Conservation (phyloP, 2,797 vertebrate species). For the Pelochelys cantorii region DNA sequence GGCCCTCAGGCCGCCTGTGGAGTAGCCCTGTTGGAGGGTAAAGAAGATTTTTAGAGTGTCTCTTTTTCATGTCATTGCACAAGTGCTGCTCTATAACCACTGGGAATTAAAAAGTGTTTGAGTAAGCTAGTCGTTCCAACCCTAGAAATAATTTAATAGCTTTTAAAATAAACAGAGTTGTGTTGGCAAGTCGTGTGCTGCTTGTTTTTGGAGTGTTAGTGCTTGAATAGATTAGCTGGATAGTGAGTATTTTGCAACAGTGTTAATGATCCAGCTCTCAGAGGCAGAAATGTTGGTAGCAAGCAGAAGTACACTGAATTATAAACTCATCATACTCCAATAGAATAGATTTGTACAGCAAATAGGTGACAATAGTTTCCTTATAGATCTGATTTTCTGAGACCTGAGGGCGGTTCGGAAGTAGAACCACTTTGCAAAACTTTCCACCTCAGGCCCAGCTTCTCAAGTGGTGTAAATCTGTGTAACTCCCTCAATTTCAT, state of each 20-base stretch:
- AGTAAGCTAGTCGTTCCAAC: neutral
- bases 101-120: neutral
- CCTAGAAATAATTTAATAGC: neutral
- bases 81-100: neutral
- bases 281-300: neutral
- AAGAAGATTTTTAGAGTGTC: neutral
- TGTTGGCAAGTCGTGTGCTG: neutral
- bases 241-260: neutral
- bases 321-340: neutral
- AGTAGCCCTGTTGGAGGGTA: neutral
- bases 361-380: rapidly evolving
- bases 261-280: neutral
- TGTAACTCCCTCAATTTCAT: neutral
- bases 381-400: neutral
- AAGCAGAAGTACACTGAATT: neutral
- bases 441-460: neutral
- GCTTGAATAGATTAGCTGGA: neutral
- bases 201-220: neutral
- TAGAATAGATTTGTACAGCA: neutral
- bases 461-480: neutral
- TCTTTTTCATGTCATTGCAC: neutral
- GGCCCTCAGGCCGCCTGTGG: too few species aligned
- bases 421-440: rapidly evolving
- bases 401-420: neutral
- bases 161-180: constrained; percentile 27